A percentile compares a stretch with the other conserved stretches of the same genome.
phyloP scores from a whole-genome alignment of 1,140 invertebrate species.

The Planococcus citri region DNA sequence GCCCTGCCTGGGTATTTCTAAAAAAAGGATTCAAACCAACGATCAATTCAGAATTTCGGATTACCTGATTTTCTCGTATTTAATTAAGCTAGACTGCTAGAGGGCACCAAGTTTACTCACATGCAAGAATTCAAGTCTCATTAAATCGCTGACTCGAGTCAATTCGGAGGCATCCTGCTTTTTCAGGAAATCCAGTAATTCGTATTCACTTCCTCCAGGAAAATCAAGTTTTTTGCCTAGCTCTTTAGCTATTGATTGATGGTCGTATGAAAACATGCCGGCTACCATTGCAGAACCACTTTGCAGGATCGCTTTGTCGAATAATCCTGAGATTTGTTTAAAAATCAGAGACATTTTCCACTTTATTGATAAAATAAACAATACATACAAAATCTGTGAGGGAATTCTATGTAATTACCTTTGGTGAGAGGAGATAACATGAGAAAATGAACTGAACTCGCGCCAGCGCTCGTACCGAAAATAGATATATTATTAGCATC shows the following conservation, averaged over 20 bases:
- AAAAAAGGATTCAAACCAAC: too few species aligned
- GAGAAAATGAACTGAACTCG: slow-evolving; percentile 57
- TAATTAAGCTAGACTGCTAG: too few species aligned
- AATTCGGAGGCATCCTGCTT: background rate
- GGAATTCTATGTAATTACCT: slow-evolving; percentile 27
- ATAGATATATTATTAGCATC: slow-evolving; percentile 69
- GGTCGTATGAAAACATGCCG: background rate
- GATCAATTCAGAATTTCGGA: too few species aligned
- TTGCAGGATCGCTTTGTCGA: slow-evolving; percentile 24
- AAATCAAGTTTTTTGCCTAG: background rate
- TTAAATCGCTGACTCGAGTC: too few species aligned
- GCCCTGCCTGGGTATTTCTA: background rate
- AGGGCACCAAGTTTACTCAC: too few species aligned
- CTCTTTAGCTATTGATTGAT: background rate
- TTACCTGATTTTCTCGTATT: too few species aligned
- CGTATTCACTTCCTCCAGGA: background rate
- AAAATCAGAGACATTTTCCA: too few species aligned
- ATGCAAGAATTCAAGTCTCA: too few species aligned
- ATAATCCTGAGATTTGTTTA: slow-evolving; percentile 24
- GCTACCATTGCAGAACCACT: slow-evolving; percentile 1
- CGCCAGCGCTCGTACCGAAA: slow-evolving; percentile 73
- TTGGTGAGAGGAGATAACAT: slow-evolving; percentile 45
- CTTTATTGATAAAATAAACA: too few species aligned
- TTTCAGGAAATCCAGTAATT: background rate
- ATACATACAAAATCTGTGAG: background rate